phyloP scores from a whole-genome alignment of 2,797 vertebrate species.

The Siniperca obscura region DNA sequence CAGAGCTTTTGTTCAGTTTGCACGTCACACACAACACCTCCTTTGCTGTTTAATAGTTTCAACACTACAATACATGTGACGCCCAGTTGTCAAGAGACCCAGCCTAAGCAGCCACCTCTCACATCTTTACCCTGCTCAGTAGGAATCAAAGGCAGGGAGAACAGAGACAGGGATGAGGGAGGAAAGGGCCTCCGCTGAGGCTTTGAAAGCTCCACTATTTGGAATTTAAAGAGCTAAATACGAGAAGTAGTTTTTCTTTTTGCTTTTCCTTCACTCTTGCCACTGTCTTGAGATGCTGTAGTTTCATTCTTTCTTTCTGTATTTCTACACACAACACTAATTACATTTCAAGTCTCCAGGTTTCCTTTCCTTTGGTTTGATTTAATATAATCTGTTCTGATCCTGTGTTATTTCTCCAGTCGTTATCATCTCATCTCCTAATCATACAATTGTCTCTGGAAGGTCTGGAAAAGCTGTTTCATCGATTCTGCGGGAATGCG shows the following conservation, averaged over 20 bases:
- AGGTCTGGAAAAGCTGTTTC: conserved; percentile 62
- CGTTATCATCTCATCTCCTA: conserved; percentile 58
- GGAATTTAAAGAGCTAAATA: conserved; percentile 34
- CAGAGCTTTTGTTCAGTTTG: conserved; percentile 1
- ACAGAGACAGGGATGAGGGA: conserved; percentile 45
- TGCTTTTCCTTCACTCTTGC: neutral
- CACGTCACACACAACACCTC: neutral
- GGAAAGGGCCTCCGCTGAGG: conserved; percentile 37
- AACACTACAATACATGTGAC: conserved; percentile 75
- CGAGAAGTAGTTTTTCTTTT: neutral
- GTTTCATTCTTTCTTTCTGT: neutral
- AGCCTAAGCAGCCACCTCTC: conserved; percentile 69
- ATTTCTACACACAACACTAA: neutral
- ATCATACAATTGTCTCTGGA: conserved; percentile 55
- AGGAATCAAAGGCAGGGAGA: conserved; percentile 83
- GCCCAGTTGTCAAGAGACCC: conserved; percentile 80
- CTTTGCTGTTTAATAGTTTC: conserved; percentile 86
- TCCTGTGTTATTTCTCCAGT: conserved; percentile 33
- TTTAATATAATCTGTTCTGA: conserved; percentile 45
- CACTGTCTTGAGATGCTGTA: neutral
- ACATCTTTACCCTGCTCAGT: conserved; percentile 76
- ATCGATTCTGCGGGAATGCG: conserved; percentile 63
- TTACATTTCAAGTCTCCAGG: neutral
- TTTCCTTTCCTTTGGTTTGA: conserved; percentile 35
- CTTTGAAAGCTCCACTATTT: conserved; percentile 43